phyloP scores from a whole-genome alignment of 2,888 invertebrate genomes.

The Antitype chi region DNA sequence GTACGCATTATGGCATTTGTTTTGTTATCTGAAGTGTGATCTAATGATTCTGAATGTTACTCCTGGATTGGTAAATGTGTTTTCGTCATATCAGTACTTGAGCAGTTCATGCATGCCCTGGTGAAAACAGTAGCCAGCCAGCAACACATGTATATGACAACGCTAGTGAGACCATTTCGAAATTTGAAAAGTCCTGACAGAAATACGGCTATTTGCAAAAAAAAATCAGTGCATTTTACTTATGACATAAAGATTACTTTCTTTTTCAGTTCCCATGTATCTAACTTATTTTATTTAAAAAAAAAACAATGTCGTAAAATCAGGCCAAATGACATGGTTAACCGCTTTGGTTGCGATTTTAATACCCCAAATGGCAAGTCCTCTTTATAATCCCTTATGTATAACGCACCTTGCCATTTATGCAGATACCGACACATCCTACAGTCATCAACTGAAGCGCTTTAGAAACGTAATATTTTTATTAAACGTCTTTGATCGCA shows the following conservation, averaged over 20 bases:
- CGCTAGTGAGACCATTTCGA: background rate
- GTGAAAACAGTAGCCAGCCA: background rate
- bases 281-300: background rate
- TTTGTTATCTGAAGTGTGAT: background rate
- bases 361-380: background rate
- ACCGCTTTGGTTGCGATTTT: too few relatives aligned
- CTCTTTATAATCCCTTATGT: background rate
- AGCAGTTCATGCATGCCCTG: too few relatives aligned
- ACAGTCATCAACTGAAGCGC: constrained; percentile 26
- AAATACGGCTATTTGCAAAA: background rate
- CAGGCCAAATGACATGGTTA: background rate
- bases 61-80: background rate
- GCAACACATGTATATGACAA: too few relatives aligned
- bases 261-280: background rate
- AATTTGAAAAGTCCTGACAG: background rate
- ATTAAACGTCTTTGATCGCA: constrained; percentile 46
- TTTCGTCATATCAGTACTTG: background rate
- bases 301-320: background rate
- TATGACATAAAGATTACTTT: background rate
- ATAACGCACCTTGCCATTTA: background rate
- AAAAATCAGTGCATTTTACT: background rate
- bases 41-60: background rate
- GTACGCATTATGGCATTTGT: background rate
- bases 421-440: constrained; percentile 16
- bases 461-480: constrained; percentile 47